Conservation (phyloP, 2,888 invertebrate genomes). For the Tenthredo notha region DNA sequence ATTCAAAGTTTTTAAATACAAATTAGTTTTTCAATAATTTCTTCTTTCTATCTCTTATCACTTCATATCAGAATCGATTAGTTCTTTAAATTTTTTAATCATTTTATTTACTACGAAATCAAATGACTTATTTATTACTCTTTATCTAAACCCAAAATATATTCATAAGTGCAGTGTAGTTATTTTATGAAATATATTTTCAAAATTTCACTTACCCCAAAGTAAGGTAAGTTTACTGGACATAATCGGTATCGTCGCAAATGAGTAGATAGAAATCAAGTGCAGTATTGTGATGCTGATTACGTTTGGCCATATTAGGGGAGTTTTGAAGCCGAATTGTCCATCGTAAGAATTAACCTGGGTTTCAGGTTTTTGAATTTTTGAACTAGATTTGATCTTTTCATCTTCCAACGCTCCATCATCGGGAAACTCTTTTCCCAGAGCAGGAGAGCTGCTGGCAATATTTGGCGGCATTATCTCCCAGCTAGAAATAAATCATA, state of each 20-base stretch:
- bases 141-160: not conserved
- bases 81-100: not conserved
- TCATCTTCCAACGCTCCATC: slow-evolving; percentile 12
- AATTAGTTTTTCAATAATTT: not conserved
- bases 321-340: slow-evolving; percentile 79
- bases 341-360: slow-evolving; percentile 59
- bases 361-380: slow-evolving; percentile 13
- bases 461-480: slow-evolving; percentile 58
- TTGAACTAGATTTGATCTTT: slow-evolving; percentile 4
- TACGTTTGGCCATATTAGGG: slow-evolving; percentile 83
- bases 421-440: slow-evolving; percentile 46
- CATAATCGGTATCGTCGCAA: slow-evolving; percentile 71
- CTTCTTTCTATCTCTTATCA: not conserved
- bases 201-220: slow-evolving; percentile 81
- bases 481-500: not conserved
- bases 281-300: slow-evolving; percentile 80
- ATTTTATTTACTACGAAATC: not conserved
- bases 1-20: not conserved
- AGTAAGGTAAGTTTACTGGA: slow-evolving; percentile 76
- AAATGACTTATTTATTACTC: not conserved
- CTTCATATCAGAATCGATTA: no score
- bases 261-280: slow-evolving; percentile 74
- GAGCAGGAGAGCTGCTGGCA: slow-evolving; percentile 39
- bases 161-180: not conserved
- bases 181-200: not conserved